These are phyloP conservation scores for Erpobdella octoculata DNA, from an alignment of 2,888 invertebrate species.

Conservation along the genomic window DNA sequence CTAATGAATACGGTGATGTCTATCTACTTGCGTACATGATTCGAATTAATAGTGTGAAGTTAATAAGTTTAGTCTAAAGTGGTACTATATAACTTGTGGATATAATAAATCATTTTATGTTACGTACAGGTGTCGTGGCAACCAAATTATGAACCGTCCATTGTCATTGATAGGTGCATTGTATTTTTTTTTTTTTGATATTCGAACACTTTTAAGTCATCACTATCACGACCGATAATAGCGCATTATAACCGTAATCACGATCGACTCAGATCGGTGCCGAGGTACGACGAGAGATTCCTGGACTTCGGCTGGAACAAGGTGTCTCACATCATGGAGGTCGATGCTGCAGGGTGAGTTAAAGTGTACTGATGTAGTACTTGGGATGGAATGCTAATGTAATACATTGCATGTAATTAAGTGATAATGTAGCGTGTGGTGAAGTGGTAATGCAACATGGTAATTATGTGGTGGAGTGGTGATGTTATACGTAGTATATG, in stretches of 20 bases:
- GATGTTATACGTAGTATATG: too few relatives aligned
- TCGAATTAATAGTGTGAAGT: neutral
- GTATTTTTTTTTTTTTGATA: too few relatives aligned
- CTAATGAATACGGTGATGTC: neutral
- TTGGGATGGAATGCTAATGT: too few relatives aligned
- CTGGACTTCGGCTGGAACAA: constrained; percentile 95
- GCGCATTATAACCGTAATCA: constrained; percentile 6
- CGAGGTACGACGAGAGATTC: constrained; percentile 75
- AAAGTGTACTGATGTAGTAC: neutral
- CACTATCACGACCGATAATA: too few relatives aligned
- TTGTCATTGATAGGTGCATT: constrained; percentile 60
- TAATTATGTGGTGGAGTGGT: too few relatives aligned
- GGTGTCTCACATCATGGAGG: constrained; percentile 74
- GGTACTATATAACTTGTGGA: too few relatives aligned
- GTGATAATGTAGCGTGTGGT: neutral
- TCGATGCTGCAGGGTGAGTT: constrained; percentile 65
- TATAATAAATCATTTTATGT: neutral
- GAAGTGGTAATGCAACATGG: neutral
- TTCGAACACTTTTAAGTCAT: too few relatives aligned
- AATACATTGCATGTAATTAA: too few relatives aligned
- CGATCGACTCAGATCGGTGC: constrained; percentile 43
- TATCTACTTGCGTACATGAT: neutral
- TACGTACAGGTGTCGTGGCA: constrained; percentile 71
- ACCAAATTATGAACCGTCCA: constrained; percentile 81
- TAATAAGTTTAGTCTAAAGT: too few relatives aligned